Percentiles rank a stretch among this genome's conserved stretches.
phyloP scores from a whole-genome alignment of 2,113 vertebrate genomes.

The Laterallus jamaicensis region DNA sequence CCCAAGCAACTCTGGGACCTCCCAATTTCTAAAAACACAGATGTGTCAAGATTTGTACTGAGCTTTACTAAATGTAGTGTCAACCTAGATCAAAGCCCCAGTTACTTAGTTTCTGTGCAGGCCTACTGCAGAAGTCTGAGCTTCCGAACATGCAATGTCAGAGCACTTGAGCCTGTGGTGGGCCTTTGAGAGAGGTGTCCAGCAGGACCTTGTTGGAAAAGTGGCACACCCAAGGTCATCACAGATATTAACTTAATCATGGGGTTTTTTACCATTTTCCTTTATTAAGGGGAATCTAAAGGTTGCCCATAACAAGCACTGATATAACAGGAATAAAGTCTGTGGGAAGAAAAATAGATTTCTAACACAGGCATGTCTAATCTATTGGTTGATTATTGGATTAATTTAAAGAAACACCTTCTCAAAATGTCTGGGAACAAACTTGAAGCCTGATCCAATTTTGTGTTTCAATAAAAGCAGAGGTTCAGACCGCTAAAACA shows the following conservation, averaged over 20 bases:
- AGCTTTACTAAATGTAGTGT: not conserved
- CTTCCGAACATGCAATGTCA: not conserved
- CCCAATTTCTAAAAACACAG: fast-evolving
- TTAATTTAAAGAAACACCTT: not conserved
- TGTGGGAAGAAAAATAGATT: not conserved
- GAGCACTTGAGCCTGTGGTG: fast-evolving
- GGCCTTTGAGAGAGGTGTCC: not conserved
- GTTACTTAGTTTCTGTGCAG: not conserved
- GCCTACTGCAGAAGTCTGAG: not conserved
- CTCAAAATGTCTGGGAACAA: not conserved
- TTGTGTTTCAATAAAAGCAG: not conserved
- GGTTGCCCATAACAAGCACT: not conserved
- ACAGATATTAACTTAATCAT: not conserved
- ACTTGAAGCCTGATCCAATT: not conserved
- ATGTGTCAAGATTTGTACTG: not conserved
- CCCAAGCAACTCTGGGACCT: not conserved
- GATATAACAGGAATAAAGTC: not conserved
- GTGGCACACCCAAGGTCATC: not conserved
- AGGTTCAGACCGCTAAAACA: not conserved
- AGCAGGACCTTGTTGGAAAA: not conserved
- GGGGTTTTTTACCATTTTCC: not conserved
- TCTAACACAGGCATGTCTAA: not conserved
- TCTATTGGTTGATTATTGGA: not conserved
- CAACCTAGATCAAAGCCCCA: not conserved
- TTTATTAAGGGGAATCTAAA: not conserved